Evolutionary conservation across 2,888 invertebrate genomes (phyloP).

Genomic region (Dasypolia templi): DNA sequence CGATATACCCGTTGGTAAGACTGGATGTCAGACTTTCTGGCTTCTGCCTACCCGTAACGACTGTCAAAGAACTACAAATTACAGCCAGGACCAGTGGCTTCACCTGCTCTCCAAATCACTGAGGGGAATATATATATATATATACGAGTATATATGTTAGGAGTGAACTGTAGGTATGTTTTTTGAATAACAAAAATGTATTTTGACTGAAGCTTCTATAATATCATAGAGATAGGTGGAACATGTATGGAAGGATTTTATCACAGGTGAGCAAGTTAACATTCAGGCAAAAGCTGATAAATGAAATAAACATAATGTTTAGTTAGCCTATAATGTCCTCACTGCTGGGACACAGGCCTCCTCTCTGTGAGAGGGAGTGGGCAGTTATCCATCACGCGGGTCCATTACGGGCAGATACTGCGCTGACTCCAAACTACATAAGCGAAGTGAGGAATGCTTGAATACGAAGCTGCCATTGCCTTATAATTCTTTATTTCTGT

Average conservation of each 20-base stretch:
- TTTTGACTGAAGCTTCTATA: neutral
- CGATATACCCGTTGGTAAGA: neutral
- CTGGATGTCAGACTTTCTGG: neutral
- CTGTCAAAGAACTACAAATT: neutral
- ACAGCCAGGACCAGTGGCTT: neutral
- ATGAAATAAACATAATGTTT: neutral
- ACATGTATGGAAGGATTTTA: no score
- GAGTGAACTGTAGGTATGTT: no score
- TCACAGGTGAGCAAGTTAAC: no score
- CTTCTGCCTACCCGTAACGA: neutral
- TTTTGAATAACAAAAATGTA: no score
- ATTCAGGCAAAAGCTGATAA: neutral
- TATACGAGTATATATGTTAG: no score
- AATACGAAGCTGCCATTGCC: neutral
- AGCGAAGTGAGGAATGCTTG: neutral
- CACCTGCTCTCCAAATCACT: neutral
- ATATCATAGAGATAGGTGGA: neutral
- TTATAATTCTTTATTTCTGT: no score
- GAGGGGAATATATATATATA: neutral
- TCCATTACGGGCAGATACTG: no score
- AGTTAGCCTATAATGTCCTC: no score
- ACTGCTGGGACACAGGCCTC: no score
- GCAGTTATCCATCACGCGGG: no score
- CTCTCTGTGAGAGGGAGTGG: no score
- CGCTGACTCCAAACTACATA: neutral